Conservation (phyloP, 2,797 vertebrate genomes). For the Tenualosa ilisha region DNA sequence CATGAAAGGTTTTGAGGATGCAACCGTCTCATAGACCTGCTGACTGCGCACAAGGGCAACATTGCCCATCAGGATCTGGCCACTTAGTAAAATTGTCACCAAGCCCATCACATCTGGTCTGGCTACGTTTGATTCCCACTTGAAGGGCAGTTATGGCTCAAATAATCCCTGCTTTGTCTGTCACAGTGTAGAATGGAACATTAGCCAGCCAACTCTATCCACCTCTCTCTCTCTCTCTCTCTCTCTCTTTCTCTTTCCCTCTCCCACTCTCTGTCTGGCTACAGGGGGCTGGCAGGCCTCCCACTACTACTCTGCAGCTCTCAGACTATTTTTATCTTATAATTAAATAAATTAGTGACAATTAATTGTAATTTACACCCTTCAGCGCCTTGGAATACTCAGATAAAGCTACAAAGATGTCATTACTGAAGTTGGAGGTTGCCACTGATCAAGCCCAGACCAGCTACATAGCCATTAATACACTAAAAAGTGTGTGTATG, state of each 20-base stretch:
- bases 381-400: not conserved
- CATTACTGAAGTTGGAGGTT: not conserved
- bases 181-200: not conserved
- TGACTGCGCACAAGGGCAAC: not conserved
- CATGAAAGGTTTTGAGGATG: not conserved
- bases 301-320: not conserved
- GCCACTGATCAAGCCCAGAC: not conserved
- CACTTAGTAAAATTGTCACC: not conserved
- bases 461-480: not conserved
- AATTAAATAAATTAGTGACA: slow-evolving; percentile 2
- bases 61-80: not conserved
- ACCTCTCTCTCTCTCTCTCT: not conserved
- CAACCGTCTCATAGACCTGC: not conserved
- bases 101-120: not conserved
- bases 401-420: not conserved
- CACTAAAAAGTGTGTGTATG: not conserved
- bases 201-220: not conserved
- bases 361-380: slow-evolving; percentile 22
- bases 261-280: not conserved
- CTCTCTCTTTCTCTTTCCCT: not conserved
- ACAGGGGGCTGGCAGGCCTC: not conserved
- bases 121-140: not conserved
- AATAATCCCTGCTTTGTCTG: not conserved
- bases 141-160: not conserved
- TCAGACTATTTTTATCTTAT: not conserved